Evolutionary conservation across 2,797 vertebrate genomes (phyloP).

Genomic region (Masticophis lateralis): DNA sequence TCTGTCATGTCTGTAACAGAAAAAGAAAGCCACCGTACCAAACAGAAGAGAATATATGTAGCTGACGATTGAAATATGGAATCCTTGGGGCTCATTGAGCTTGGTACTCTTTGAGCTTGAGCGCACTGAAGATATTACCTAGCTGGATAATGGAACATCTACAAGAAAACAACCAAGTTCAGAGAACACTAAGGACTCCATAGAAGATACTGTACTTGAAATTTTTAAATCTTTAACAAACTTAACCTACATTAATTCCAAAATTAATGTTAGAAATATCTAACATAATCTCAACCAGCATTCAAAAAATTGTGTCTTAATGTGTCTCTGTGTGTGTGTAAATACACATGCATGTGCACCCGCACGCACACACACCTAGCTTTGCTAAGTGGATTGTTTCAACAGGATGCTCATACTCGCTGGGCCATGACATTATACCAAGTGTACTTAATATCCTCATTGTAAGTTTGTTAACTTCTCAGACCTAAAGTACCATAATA

Average conservation of each 20-base stretch:
- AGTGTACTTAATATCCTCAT: not conserved
- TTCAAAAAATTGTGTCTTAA: not conserved
- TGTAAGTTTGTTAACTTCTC: not conserved
- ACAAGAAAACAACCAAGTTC: not conserved
- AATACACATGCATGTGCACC: not conserved
- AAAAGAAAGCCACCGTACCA: not conserved
- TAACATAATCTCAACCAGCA: not conserved
- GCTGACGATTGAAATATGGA: not conserved
- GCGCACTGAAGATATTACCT: not conserved
- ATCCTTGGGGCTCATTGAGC: not conserved
- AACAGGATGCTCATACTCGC: constrained; percentile 40
- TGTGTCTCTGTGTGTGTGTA: not conserved
- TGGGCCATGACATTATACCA: constrained; percentile 45
- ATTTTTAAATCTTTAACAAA: not conserved
- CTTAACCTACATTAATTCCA: not conserved
- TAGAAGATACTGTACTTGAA: not conserved
- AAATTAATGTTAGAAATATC: not conserved
- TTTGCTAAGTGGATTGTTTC: constrained; percentile 41
- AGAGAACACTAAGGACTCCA: not conserved
- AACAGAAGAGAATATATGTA: not conserved
- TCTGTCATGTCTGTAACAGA: not conserved
- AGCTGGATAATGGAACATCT: not conserved
- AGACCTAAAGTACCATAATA: not conserved
- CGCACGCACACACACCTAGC: not conserved
- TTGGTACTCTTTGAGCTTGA: not conserved